Conservation (phyloP, 2,113 vertebrate genomes). For the Benthochromis sp. region DNA sequence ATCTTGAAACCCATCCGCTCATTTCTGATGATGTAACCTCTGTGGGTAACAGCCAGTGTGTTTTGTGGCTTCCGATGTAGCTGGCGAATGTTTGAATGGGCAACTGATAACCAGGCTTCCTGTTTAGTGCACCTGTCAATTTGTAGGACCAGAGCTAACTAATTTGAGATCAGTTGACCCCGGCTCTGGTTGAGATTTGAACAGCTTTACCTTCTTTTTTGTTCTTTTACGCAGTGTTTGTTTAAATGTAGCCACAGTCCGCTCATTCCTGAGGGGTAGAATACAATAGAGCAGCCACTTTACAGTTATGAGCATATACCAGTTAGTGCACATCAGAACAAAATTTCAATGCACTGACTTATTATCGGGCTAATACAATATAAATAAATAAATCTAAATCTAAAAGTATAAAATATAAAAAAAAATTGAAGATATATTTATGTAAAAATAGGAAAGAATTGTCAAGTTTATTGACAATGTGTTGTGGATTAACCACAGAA, state of each 20-base stretch:
- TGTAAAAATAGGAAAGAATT: neutral
- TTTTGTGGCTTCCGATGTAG: neutral
- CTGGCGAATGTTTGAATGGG: neutral
- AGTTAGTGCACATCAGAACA: neutral
- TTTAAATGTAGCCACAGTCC: neutral
- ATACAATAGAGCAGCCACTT: neutral
- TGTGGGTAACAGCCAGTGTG: neutral
- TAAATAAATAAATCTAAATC: neutral
- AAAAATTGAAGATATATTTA: neutral
- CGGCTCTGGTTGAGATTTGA: neutral
- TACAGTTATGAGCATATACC: neutral
- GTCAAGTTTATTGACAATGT: neutral
- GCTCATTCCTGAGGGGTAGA: neutral
- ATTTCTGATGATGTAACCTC: neutral
- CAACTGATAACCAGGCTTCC: neutral
- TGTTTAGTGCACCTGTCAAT: neutral
- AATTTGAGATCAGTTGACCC: neutral
- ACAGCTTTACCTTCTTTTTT: neutral
- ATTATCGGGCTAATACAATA: neutral
- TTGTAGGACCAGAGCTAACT: neutral
- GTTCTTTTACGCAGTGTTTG: neutral
- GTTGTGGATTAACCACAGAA: neutral
- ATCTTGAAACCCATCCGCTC: neutral
- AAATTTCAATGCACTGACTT: fast-evolving
- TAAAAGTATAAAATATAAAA: neutral